Conservation (phyloP, 2,888 invertebrate species). For the Macrophya alboannulata region DNA sequence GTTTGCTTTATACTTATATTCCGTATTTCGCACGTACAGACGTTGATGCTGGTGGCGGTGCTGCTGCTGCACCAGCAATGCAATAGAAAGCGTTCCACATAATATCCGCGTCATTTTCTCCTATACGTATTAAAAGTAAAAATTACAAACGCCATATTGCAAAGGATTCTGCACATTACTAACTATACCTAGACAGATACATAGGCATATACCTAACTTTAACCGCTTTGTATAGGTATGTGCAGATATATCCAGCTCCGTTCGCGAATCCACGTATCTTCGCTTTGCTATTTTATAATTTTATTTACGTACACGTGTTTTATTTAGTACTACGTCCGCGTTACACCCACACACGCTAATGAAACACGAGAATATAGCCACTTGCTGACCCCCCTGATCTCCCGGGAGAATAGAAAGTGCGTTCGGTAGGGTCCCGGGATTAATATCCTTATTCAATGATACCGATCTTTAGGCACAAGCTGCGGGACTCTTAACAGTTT, state of each 20-base stretch:
- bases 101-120: constrained; percentile 55
- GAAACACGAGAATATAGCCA: constrained; percentile 24
- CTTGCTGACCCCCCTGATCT: constrained; percentile 33
- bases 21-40: constrained; percentile 23
- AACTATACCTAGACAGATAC: neutral
- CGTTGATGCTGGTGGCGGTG: too few relatives aligned
- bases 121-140: neutral
- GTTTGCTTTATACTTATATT: constrained; percentile 29
- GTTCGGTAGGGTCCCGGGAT: constrained; percentile 44
- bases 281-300: neutral
- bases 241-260: neutral
- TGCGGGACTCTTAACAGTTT: constrained; percentile 10
- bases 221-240: neutral
- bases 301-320: neutral
- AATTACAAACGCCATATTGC: constrained; percentile 7
- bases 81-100: constrained; percentile 66
- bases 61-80: constrained; percentile 8
- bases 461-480: constrained; percentile 35
- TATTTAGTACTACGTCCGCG: neutral
- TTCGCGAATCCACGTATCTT: neutral
- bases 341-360: constrained; percentile 26
- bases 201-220: neutral
- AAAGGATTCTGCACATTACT: constrained; percentile 22
- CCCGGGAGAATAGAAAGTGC: constrained; percentile 49
- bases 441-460: constrained; percentile 48